Conservation (phyloP, 2,113 vertebrate genomes). For the Baryphthengus martii region DNA sequence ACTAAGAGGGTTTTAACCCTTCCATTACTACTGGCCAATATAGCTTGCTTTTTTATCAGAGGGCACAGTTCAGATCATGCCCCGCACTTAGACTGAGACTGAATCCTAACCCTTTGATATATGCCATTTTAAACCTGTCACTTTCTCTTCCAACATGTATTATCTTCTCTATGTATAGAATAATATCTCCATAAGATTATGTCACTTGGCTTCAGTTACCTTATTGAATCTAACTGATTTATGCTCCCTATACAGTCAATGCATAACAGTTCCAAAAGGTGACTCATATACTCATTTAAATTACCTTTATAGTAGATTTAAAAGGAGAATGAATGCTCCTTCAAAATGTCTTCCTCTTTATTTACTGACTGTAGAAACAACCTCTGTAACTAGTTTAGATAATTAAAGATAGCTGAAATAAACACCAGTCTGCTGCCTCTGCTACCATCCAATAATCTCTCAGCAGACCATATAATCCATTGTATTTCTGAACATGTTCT, state of each 20-base stretch:
- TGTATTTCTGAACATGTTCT: neutral
- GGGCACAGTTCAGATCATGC: neutral
- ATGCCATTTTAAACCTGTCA: neutral
- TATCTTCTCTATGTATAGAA: neutral
- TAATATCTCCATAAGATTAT: neutral
- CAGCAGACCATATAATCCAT: neutral
- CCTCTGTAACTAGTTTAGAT: neutral
- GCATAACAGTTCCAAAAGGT: neutral
- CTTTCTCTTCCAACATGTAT: neutral
- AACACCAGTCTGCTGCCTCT: neutral
- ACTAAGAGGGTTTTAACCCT: neutral
- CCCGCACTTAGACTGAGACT: neutral
- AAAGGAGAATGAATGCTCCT: neutral
- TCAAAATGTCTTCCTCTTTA: neutral
- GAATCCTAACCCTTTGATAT: neutral
- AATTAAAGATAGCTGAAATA: neutral
- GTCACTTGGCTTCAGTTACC: neutral
- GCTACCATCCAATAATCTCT: neutral
- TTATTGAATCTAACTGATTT: neutral
- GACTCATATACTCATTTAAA: neutral
- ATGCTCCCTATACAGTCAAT: neutral
- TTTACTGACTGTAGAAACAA: neutral
- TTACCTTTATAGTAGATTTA: neutral
- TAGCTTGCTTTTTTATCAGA: neutral
- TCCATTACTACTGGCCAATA: neutral